These are phyloP conservation scores for Mobula hypostoma DNA, from an alignment of 2,113 vertebrate genomes.

Conservation along the genomic window DNA sequence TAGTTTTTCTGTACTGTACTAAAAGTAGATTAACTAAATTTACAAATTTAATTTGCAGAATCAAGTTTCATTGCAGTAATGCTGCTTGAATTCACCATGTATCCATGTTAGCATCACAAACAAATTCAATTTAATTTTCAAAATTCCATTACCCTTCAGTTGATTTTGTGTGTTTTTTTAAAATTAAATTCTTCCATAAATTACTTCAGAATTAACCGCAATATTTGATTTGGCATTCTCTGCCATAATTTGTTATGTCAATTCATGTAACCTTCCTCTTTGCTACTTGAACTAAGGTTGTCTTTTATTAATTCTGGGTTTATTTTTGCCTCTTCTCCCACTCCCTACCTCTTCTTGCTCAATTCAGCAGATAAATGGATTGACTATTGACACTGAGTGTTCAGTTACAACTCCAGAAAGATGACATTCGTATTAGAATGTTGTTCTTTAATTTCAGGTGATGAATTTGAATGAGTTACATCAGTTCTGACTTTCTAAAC, in stretches of 20 bases:
- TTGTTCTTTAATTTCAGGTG: not conserved
- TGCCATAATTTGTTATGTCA: not conserved
- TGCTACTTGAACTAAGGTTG: not conserved
- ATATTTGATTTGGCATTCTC: not conserved
- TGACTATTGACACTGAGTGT: not conserved
- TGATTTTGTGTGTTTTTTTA: not conserved
- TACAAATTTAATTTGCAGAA: not conserved
- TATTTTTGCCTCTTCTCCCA: no score
- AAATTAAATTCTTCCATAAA: not conserved
- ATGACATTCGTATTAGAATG: not conserved
- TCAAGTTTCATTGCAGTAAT: not conserved
- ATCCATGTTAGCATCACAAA: not conserved
- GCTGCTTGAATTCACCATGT: not conserved
- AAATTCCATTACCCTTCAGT: not conserved
- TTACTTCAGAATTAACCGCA: not conserved
- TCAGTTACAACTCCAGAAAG: not conserved
- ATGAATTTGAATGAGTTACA: not conserved
- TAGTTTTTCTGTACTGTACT: not conserved
- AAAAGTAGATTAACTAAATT: not conserved
- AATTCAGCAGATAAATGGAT: not conserved
- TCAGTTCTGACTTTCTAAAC: not conserved
- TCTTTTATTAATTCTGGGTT: not conserved
- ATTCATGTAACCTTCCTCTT: not conserved
- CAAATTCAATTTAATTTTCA: not conserved
- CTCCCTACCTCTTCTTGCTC: not conserved